phyloP scores from a whole-genome alignment of 1,140 invertebrate genomes.

The Caenorhabditis latens region DNA sequence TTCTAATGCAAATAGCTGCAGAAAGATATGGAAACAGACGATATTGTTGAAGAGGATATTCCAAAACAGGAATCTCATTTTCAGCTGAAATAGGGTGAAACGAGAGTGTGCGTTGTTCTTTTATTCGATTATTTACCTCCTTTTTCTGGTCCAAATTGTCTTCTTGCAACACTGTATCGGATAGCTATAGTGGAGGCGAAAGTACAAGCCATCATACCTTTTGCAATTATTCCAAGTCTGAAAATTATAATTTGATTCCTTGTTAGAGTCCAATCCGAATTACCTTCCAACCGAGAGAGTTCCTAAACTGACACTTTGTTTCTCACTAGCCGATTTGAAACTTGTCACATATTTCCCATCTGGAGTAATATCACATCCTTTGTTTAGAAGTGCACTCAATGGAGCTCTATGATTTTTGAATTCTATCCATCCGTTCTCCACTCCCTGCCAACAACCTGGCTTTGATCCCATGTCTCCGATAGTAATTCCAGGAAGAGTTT shows the following conservation, averaged over 20 bases:
- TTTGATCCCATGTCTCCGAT: conserved; percentile 91
- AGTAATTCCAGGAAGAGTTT: conserved; percentile 84
- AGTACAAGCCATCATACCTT: conserved; percentile 83
- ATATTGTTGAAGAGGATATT: conserved; percentile 94
- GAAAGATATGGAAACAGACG: conserved; percentile 90
- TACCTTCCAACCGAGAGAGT: conserved; percentile 85
- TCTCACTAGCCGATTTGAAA: conserved; percentile 77
- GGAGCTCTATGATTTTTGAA: conserved; percentile 85
- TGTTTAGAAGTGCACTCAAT: conserved; percentile 86
- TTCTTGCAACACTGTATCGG: conserved; percentile 89
- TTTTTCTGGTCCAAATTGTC: conserved; percentile 87
- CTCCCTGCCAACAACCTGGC: conserved; percentile 85
- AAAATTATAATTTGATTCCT: background rate
- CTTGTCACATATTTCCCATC: conserved; percentile 87
- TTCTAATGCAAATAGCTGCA: conserved; percentile 85
- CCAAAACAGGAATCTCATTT: conserved; percentile 84
- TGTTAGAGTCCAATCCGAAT: background rate
- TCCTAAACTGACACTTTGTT: conserved; percentile 81
- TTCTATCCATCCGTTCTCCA: conserved; percentile 86
- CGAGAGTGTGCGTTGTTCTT: background rate
- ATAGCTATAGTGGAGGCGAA: conserved; percentile 87
- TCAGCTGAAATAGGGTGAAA: conserved; percentile 80
- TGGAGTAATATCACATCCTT: conserved; percentile 87
- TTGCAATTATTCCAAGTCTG: conserved; percentile 82
- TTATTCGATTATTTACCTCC: conserved; percentile 62